Conservation (phyloP, 2,797 vertebrate species). For the Aulostomus chinensis region DNA sequence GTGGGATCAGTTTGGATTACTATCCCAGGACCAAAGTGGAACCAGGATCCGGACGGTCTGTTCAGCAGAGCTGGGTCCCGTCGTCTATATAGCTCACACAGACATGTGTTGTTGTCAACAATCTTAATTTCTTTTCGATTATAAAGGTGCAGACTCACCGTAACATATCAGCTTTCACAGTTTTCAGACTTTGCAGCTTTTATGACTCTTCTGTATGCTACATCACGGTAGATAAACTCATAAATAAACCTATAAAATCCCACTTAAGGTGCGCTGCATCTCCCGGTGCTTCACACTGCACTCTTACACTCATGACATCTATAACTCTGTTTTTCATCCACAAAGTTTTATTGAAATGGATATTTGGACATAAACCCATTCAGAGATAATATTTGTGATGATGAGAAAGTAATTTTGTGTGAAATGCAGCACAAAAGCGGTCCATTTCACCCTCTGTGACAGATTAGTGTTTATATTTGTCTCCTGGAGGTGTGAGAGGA, state of each 20-base stretch:
- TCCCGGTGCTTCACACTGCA: not conserved
- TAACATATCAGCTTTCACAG: too few relatives aligned
- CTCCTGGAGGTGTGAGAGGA: not conserved
- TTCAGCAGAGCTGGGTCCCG: too few relatives aligned
- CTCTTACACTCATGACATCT: slow-evolving; percentile 13
- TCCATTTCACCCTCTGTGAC: slow-evolving; percentile 21
- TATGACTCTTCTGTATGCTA: too few relatives aligned
- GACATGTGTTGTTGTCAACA: too few relatives aligned
- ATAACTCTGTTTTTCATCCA: slow-evolving; percentile 5
- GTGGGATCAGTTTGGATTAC: too few relatives aligned
- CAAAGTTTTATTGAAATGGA: slow-evolving; percentile 17
- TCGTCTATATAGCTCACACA: too few relatives aligned
- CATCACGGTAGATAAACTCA: slow-evolving; percentile 16
- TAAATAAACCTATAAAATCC: slow-evolving; percentile 33
- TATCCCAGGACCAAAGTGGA: too few relatives aligned
- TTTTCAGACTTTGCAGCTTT: too few relatives aligned
- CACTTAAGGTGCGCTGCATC: slow-evolving; percentile 6
- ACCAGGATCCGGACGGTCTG: too few relatives aligned
- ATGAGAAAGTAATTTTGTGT: slow-evolving; percentile 41
- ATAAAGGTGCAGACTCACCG: too few relatives aligned
- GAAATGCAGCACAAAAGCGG: slow-evolving; percentile 25
- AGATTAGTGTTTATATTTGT: slow-evolving; percentile 14
- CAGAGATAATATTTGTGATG: slow-evolving; percentile 25
- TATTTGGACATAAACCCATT: slow-evolving; percentile 26
- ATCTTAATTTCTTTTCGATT: too few relatives aligned